Evolutionary conservation across 2,888 invertebrate species (phyloP), one percentile per base, ranked within the genome.

Genomic region (Hetaerina titia): DNA sequence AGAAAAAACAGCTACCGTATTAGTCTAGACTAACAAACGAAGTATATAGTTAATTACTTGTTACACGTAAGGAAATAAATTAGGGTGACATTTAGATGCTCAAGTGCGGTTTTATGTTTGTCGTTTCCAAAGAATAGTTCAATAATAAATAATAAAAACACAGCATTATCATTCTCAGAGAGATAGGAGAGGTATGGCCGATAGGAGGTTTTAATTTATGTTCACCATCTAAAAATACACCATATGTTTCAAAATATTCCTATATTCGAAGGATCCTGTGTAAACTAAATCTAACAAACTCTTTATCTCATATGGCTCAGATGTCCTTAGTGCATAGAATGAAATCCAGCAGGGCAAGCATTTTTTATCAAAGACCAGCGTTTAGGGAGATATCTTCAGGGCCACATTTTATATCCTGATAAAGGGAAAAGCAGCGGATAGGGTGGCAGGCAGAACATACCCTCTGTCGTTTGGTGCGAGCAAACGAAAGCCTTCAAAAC

Each of bases 291-390:
- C 81, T 81, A 81, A 45, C 45, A 45, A 45, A 31, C 81, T 81
- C 81, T 31, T 31, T 81, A 81, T 81, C 81, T 81, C 81, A 31
- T 22, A 81, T 81, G 81, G 25, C 81, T 31, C 81, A 81, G 81
- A 31, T 31, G 31, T 81, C 81, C 15, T 81, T 31, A 22, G 81
- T 31, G 31, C 13, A 31, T 81, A 22, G 31, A 81, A 81, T 81
- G 31, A 31, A 81, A 81, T 81, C 81, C 31, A 22, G 81, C 25
- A 81, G 25, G 81, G 25, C 31, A 25, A 81, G 81, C 81, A 31
- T 31, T 81, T 81, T 81, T 31, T 81, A 81, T 31, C 81, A 25
- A 15, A 81, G 81, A 81, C 25, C 81, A 25, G 22, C 31, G 13
- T 81, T 81, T 81, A 81, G 81, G 81, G 2, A 81, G 81, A 81